phyloP scores from a whole-genome alignment of 2,113 vertebrate genomes.

The Silurus meridionalis region DNA sequence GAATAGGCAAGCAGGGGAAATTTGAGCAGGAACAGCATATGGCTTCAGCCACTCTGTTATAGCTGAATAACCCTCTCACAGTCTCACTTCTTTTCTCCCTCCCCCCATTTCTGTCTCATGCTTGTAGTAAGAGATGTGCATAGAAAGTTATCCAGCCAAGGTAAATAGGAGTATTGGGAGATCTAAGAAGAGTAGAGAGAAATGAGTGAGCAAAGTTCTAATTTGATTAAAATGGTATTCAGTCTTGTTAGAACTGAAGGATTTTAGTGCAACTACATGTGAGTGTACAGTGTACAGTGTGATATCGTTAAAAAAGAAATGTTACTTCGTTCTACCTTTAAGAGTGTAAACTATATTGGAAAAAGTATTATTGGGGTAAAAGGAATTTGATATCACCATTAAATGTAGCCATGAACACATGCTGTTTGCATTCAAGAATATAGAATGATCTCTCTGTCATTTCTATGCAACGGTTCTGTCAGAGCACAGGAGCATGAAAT shows the following conservation, averaged over 20 bases:
- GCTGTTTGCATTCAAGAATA: neutral
- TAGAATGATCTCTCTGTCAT: conserved; percentile 16
- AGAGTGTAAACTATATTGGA: neutral
- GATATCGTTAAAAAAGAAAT: neutral
- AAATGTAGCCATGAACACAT: neutral
- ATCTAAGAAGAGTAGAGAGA: conserved; percentile 37
- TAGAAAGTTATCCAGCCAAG: conserved; percentile 47
- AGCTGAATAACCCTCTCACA: conserved; percentile 45
- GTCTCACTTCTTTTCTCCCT: conserved; percentile 16
- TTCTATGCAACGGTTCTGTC: conserved; percentile 31
- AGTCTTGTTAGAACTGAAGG: conserved; percentile 19
- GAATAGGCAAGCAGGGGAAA: conserved; percentile 59
- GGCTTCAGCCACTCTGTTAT: conserved; percentile 63
- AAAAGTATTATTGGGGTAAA: neutral
- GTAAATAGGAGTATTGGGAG: conserved; percentile 45
- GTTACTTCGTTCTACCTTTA: neutral
- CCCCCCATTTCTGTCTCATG: neutral
- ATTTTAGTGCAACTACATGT: conserved; percentile 23
- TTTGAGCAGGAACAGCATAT: conserved; percentile 67
- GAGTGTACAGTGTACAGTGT: neutral
- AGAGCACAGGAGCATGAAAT: conserved; percentile 43
- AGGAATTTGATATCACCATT: neutral
- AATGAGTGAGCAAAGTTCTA: conserved; percentile 39
- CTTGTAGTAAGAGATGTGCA: conserved; percentile 27
- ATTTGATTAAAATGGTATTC: conserved; percentile 44